Evolutionary conservation across 2,113 vertebrate genomes (phyloP).

Genomic region (Melospiza georgiana): DNA sequence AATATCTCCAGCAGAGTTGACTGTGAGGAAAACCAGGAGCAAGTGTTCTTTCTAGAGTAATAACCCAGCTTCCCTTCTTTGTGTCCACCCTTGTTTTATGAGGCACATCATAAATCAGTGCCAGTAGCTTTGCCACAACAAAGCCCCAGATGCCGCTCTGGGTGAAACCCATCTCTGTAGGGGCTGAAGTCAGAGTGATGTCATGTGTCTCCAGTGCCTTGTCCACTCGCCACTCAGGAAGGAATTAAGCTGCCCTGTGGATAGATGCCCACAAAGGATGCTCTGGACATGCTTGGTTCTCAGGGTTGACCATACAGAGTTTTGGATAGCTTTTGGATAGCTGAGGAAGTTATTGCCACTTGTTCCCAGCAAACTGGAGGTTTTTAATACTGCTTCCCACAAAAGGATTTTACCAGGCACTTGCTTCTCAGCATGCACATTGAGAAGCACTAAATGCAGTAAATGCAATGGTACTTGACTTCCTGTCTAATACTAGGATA

Average conservation of each 20-base stretch:
- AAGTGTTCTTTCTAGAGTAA: not conserved
- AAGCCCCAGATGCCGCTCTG: not conserved
- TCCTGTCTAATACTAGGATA: not conserved
- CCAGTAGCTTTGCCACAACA: not conserved
- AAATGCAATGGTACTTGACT: not conserved
- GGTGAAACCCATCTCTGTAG: not conserved
- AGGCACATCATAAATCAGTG: not conserved
- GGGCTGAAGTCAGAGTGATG: not conserved
- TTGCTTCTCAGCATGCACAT: fast-evolving
- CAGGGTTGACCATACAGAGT: not conserved
- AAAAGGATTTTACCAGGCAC: not conserved
- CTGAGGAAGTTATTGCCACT: not conserved
- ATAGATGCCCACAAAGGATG: not conserved
- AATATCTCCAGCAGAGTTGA: not conserved
- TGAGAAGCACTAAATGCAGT: not conserved
- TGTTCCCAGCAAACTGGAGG: not conserved
- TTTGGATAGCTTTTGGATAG: not conserved
- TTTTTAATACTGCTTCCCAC: not conserved
- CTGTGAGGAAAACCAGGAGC: not conserved
- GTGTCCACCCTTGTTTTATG: not conserved
- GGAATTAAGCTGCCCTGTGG: not conserved
- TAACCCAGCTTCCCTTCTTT: not conserved
- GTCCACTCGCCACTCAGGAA: not conserved
- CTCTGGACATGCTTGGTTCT: not conserved
- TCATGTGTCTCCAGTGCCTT: not conserved